Base-by-base conservation (phyloP, 2,888 invertebrate genomes). In the Melieria omissa region DNA sequence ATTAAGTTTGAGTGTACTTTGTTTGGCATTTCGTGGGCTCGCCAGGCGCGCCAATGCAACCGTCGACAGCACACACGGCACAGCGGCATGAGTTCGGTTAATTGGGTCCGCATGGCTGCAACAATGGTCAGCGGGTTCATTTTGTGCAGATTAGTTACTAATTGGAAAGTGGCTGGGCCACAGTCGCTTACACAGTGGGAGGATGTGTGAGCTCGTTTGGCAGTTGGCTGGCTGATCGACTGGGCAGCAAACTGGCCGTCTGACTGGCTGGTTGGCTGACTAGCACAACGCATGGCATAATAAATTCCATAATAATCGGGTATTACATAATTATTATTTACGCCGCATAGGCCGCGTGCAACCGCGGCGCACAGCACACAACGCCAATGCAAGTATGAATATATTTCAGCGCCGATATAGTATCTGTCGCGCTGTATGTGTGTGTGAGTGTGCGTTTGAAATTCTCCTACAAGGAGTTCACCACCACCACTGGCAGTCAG, bases 291-390 rank as follows among this genome's bases (percentile, higher is more conserved):
- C 67, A 61, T 66, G 62, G 67, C 62, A 55, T 62, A 62, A 70
- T 72, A 74, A 72, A 74, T 74, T 74, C 74, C 74, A 57, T 72
- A 72, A 71, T 71, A 73, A 74, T 74, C 74, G 69, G 57, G 73
- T 71, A 71, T 74, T 74, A 74, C 68, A 74, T 74, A 73, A 74
- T 73, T 73, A 66, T 72, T 74, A 71, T 65, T 70, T 65, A 72
- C 69, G 67, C 58, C 63, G 65, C 52, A 63, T 49, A 47, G 10
- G 44, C n/a, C 8, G 12, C 49, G 47, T 4, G 29, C 52, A 46
- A 60, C 12, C 12, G 54, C 52, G 58, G 41, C 12, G n/a, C 10
- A 46, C 42, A 55, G 9, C 41, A 29, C 29, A 6, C 14, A 29
- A 7, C 55, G 54, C 14, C 42, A 55, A 10, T 42, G 61, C 41